Base-by-base conservation (phyloP, 92 coral and sea anemone genomes). In the Muricea muricata region DNA sequence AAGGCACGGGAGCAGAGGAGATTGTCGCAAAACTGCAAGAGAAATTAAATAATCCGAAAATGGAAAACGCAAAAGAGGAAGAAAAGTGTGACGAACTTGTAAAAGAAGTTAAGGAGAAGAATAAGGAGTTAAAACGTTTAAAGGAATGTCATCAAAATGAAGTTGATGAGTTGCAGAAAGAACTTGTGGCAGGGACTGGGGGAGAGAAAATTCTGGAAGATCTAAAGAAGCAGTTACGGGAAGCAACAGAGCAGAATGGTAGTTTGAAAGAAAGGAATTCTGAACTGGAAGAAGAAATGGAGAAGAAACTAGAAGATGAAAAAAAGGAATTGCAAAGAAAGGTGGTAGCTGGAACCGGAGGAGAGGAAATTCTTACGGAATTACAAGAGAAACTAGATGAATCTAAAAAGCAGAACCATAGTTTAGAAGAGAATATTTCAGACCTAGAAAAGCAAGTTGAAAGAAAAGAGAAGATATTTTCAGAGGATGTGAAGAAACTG, bases 401-500 rank as follows among this genome's bases (percentile, higher is more conserved):
- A 37, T 4, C 42, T 4, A 9, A 37, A 37, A 37, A 37, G 5
- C 42, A 37, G 42, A 37, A 37, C 4, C 9, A 9, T 37, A 37
- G 42, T 93, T 0, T 37, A 37, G 42, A 37, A 45, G 50, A 12
- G 15, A 45, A 9, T 13, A 45, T 2, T 45, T 1, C 1, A 7
- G 79, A 21, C 0, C 15, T 21, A 35, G 58, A 41, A 40, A 73
- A 20, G 35, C 6, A 73, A 40, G 21, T 14, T 45, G 58, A 45
- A 55, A 68, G 47, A 32, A 34, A 68, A 32, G 23, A 17, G 30
- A 8, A 6, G 15, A 50, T 9, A 17, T 93, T 88, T 66, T 92
- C 90, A 45, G 87, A 89, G 1, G 98, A 93, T 71, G 85, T 76
- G 80, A 86, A 91, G 40, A 93, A 90, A 39, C 92, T 87, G 67